Evolutionary conservation across 2,888 invertebrate species (phyloP).

Genomic region (Aporophyla lueneburgensis): DNA sequence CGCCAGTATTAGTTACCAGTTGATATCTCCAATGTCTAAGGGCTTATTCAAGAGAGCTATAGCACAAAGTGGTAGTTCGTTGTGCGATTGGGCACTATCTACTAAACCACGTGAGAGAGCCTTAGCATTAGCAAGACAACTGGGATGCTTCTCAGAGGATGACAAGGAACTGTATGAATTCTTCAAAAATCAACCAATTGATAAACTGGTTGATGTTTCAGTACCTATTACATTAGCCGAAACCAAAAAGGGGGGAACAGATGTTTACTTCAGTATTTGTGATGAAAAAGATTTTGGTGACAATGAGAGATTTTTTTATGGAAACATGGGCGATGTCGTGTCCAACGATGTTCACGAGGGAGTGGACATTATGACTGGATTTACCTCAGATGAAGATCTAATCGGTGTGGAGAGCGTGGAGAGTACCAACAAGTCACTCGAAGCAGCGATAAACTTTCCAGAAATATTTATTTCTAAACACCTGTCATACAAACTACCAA

Average conservation of each 20-base stretch:
- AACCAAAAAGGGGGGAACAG: slow-evolving; percentile 19
- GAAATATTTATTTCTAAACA: slow-evolving; percentile 62
- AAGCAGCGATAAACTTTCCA: slow-evolving; percentile 35
- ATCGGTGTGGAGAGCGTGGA: slow-evolving; percentile 45
- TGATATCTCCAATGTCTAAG: slow-evolving; percentile 79
- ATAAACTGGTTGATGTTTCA: slow-evolving; percentile 51
- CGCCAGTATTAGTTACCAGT: slow-evolving; percentile 70
- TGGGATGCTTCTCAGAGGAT: slow-evolving; percentile 72
- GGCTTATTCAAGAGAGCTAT: slow-evolving; percentile 87
- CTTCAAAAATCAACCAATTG: slow-evolving; percentile 68
- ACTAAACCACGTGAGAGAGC: slow-evolving; percentile 85
- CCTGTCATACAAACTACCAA: slow-evolving; percentile 48
- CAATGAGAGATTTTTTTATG: slow-evolving; percentile 74
- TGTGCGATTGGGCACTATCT: slow-evolving; percentile 90
- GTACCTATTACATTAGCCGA: slow-evolving; percentile 65
- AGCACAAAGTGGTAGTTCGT: slow-evolving; percentile 92
- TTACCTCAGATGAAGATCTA: slow-evolving; percentile 93
- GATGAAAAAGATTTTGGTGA: slow-evolving; percentile 73
- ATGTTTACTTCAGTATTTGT: slow-evolving; percentile 65
- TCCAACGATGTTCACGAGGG: slow-evolving; percentile 85
- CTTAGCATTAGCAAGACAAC: slow-evolving; percentile 69
- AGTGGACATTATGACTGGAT: slow-evolving; percentile 93
- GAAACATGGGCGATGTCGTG: slow-evolving; percentile 74
- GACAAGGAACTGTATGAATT: slow-evolving; percentile 70
- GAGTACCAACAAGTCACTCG: slow-evolving; percentile 22